These are phyloP conservation scores for Tholera decimalis DNA, from an alignment of 2,888 invertebrate genomes.

Conservation along the genomic window DNA sequence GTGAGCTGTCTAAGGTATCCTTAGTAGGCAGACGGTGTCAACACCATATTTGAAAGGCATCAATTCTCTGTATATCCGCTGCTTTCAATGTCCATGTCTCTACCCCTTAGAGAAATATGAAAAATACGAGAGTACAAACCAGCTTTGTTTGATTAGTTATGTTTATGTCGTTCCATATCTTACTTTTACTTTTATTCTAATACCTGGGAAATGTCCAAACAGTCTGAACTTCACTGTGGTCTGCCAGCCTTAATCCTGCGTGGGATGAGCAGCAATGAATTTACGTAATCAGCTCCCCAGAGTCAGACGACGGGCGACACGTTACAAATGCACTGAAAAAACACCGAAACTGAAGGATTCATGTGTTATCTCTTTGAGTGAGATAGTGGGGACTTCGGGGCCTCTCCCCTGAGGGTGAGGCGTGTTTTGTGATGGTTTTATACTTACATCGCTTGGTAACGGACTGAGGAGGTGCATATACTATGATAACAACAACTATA, in stretches of 20 bases:
- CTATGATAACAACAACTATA: too few species aligned
- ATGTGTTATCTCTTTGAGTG: slow-evolving; percentile 38
- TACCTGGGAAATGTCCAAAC: slow-evolving; percentile 5
- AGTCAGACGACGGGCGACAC: slow-evolving; percentile 30
- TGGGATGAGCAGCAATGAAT: slow-evolving; percentile 47
- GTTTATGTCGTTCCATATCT: too few species aligned
- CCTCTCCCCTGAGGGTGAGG: not conserved
- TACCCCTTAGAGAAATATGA: too few species aligned
- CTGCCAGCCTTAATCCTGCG: slow-evolving; percentile 37
- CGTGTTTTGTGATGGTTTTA: not conserved
- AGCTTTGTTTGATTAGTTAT: too few species aligned
- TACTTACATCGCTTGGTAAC: slow-evolving; percentile 12
- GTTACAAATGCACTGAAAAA: slow-evolving; percentile 50
- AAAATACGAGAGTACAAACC: too few species aligned
- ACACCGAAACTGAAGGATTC: slow-evolving; percentile 35
- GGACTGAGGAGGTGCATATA: not conserved
- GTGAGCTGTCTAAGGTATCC: too few species aligned
- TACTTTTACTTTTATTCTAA: too few species aligned
- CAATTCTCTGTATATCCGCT: too few species aligned
- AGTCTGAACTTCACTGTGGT: not conserved
- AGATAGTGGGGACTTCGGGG: slow-evolving; percentile 6
- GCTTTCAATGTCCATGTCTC: too few species aligned
- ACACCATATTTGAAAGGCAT: too few species aligned
- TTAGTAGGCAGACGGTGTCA: too few species aligned
- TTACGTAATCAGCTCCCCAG: slow-evolving; percentile 58